Evolutionary conservation across 2,888 invertebrate species (phyloP).

Genomic region (Lucinisca nassula): DNA sequence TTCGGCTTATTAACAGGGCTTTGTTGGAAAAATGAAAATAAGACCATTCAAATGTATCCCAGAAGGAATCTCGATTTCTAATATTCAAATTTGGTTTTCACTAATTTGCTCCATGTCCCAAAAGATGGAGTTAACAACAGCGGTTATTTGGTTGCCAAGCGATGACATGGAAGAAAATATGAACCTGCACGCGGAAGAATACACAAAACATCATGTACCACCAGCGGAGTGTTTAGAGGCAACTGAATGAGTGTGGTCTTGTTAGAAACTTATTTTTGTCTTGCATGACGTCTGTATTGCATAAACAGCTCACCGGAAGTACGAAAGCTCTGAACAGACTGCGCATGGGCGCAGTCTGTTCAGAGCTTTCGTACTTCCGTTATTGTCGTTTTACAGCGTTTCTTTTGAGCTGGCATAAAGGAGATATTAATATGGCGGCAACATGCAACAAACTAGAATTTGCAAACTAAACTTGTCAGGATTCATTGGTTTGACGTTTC

Average conservation of each 20-base stretch:
- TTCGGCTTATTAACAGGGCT: background rate
- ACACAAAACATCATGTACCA: too few species aligned
- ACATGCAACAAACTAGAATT: background rate
- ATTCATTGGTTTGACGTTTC: constrained; percentile 11
- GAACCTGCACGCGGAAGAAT: background rate
- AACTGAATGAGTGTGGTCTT: too few species aligned
- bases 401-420: too few species aligned
- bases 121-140: background rate
- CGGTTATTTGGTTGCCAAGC: background rate
- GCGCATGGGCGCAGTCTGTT: too few species aligned
- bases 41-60: constrained; percentile 61
- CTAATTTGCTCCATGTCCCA: constrained; percentile 27
- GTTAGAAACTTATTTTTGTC: too few species aligned
- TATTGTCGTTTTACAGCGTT: too few species aligned
- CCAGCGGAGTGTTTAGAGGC: too few species aligned
- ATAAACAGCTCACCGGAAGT: too few species aligned
- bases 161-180: background rate
- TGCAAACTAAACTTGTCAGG: background rate
- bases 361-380: too few species aligned
- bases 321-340: too few species aligned
- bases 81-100: constrained; percentile 62
- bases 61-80: constrained; percentile 52
- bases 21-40: constrained; percentile 26
- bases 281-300: too few species aligned
- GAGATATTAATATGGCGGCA: constrained; percentile 6